Evolutionary conservation across 2,113 vertebrate species (phyloP), one percentile per base, ranked within the genome.

Genomic region (Cairina moschata): DNA sequence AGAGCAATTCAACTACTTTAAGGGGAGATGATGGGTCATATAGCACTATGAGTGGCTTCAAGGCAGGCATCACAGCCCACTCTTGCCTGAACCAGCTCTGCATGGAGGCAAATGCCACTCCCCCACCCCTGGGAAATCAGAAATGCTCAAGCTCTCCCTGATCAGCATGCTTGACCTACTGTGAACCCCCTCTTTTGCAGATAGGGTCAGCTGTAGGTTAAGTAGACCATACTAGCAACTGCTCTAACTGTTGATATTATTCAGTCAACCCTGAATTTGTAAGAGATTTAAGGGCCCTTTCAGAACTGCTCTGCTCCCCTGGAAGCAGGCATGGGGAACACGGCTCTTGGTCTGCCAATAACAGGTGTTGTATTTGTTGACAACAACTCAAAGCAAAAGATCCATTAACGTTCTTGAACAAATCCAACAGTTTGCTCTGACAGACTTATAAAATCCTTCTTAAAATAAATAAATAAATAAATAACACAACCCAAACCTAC

Each of bases 331-430:
- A 73, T 11, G 2, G 9, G 1, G 2, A 75, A 13, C 32, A 54
- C 7, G 48, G 22, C 38, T 87, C 21, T 28, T 44, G 32, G 23
- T 91, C 46, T 79, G 71, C 54, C 28, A 46, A 38, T 11, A 87
- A 36, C 71, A 92, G 36, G 84, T 79, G 58, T 42, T 1, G 0
- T 38, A 56, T 38, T 91, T 68, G 11, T 40, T 83, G 63, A 92
- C 80, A 91, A 88, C 29, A 88, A 83, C 73, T 62, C 38, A 87
- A 76, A 29, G 38, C 56, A 92, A 92, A 95, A 85, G 58, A 54
- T 58, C n/a, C 75, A 77, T 77, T 94, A 90, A 85, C 44, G 66
- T 67, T 69, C 74, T 67, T 67, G 56, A 14, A 73, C 28, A 87
- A 79, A 87, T 60, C 44, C 46, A 92, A 36, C 22, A 26, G 25